A percentile compares a stretch with the other conserved stretches of the same genome.
Conservation (phyloP, 35 echinoderm and acorn worm genomes). For the Chiridota heheva region DNA sequence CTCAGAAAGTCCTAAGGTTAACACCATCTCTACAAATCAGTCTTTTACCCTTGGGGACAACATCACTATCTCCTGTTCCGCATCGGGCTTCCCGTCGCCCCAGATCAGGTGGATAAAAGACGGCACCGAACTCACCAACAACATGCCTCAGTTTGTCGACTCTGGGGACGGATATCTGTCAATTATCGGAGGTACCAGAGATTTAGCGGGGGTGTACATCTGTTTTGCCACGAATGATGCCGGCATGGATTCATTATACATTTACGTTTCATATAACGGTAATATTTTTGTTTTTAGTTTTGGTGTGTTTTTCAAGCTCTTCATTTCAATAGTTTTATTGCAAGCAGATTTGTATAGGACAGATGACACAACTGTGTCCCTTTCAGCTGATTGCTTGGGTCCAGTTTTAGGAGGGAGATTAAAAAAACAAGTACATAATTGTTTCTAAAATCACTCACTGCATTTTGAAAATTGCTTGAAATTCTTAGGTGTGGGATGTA, state of each 20-base stretch:
- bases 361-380: too few species aligned
- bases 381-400: too few species aligned
- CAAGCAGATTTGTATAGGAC: too few species aligned
- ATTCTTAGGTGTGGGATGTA: too few species aligned
- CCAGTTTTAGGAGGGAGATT: too few species aligned
- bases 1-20: conserved; percentile 37
- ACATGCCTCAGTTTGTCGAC: conserved; percentile 36
- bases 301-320: too few species aligned
- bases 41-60: conserved; percentile 77
- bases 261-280: conserved; percentile 40
- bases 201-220: conserved; percentile 61
- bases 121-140: conserved; percentile 49
- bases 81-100: conserved; percentile 66
- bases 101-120: conserved; percentile 74
- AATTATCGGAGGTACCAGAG: conserved; percentile 11
- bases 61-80: conserved; percentile 64
- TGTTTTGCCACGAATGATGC: conserved; percentile 70
- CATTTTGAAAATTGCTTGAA: too few species aligned
- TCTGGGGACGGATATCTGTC: conserved; percentile 4
- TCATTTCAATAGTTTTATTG: too few species aligned
- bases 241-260: conserved; percentile 26
- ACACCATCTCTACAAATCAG: conserved; percentile 32
- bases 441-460: too few species aligned
- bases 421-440: too few species aligned
- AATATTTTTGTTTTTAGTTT: too few species aligned